phyloP scores from a whole-genome alignment of 1,140 invertebrate species.

The Drosophila hydei region DNA sequence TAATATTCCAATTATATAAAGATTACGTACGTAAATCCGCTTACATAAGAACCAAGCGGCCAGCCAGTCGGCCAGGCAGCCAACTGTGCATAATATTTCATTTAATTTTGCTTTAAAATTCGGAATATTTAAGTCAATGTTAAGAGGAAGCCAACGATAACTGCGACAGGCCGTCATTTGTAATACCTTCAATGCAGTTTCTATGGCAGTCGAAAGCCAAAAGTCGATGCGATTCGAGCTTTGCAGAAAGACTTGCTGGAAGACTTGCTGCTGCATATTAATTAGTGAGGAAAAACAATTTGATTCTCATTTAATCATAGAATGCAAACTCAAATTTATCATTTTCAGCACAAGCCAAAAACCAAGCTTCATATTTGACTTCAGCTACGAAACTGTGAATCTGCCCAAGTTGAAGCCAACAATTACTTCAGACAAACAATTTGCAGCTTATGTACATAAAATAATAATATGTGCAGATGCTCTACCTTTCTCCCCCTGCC shows the following conservation, averaged over 20 bases:
- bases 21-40: slow-evolving; percentile 3
- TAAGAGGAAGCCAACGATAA: background rate
- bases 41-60: slow-evolving; percentile 4
- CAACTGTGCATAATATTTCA: slow-evolving; percentile 16
- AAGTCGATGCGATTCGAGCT: too few species aligned
- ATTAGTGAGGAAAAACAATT: too few species aligned
- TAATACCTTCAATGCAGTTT: too few species aligned
- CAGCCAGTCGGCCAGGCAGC: background rate
- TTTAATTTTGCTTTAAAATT: background rate
- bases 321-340: background rate
- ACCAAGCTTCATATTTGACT: background rate
- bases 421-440: slow-evolving; percentile 6
- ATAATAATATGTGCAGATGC: background rate
- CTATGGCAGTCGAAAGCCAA: too few species aligned
- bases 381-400: background rate
- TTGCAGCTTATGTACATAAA: slow-evolving; percentile 3
- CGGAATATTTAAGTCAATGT: background rate
- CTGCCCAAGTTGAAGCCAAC: background rate
- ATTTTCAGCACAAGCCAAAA: background rate
- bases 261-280: too few species aligned
- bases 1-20: slow-evolving; percentile 6
- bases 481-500: too few species aligned
- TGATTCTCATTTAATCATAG: too few species aligned
- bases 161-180: too few species aligned
- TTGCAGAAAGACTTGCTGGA: too few species aligned